These are phyloP conservation scores for Charina bottae DNA, from an alignment of 2,113 vertebrate species.

Conservation along the genomic window DNA sequence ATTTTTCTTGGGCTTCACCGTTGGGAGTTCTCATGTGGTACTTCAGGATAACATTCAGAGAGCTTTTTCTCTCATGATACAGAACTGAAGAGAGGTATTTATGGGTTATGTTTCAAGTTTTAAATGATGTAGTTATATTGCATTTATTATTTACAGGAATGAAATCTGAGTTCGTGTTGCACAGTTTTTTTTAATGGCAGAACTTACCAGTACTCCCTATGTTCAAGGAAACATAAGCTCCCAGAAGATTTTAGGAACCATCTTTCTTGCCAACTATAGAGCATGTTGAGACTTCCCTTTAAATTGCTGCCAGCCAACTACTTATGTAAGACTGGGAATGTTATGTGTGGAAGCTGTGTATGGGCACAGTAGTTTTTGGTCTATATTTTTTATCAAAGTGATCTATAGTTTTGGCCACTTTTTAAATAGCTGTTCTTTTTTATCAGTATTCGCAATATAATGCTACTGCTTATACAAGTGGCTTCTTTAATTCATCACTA, in stretches of 20 bases:
- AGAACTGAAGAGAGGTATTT: conserved; percentile 71
- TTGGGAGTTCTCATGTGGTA: conserved; percentile 67
- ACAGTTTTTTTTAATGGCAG: conserved; percentile 65
- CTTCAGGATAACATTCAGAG: conserved; percentile 73
- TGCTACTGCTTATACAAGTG: neutral
- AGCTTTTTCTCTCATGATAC: conserved; percentile 65
- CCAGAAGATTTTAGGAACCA: conserved; percentile 50
- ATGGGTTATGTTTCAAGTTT: conserved; percentile 66
- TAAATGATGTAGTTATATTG: conserved; percentile 67
- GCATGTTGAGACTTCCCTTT: conserved; percentile 46
- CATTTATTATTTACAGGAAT: conserved; percentile 65
- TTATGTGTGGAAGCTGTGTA: conserved; percentile 48
- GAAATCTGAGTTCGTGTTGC: conserved; percentile 57
- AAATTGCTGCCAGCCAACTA: conserved; percentile 24
- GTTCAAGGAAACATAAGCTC: conserved; percentile 61
- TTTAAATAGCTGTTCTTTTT: neutral
- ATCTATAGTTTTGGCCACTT: neutral
- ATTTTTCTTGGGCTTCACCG: conserved; percentile 73
- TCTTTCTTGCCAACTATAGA: conserved; percentile 51
- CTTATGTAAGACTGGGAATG: conserved; percentile 54
- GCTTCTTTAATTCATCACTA: neutral
- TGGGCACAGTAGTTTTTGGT: conserved; percentile 34
- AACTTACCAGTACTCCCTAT: conserved; percentile 60
- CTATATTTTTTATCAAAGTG: neutral
- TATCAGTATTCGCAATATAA: neutral